These are phyloP conservation scores for Tenthredo livida DNA, from an alignment of 2,888 invertebrate species.

Conservation along the genomic window DNA sequence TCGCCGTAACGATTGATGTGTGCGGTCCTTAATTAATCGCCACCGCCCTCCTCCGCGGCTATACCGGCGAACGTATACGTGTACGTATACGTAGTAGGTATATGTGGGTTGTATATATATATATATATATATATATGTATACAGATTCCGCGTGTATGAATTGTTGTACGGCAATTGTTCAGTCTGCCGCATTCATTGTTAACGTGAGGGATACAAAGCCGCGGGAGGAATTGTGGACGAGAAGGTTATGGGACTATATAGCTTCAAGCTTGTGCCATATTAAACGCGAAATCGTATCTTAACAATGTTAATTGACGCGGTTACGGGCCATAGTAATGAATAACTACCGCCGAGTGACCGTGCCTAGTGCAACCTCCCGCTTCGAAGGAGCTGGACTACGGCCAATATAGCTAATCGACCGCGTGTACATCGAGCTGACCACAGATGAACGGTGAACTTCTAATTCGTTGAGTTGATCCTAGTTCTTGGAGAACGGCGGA, in stretches of 20 bases:
- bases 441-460: neutral
- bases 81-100: too few species aligned
- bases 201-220: neutral
- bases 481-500: neutral
- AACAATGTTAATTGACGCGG: neutral
- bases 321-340: neutral
- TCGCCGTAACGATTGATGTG: neutral
- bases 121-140: too few species aligned
- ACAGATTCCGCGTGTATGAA: too few species aligned
- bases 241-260: neutral
- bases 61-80: too few species aligned
- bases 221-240: neutral
- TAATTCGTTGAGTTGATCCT: conserved; percentile 18
- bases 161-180: neutral
- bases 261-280: neutral
- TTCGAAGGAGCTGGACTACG: neutral
- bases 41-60: neutral
- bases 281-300: conserved; percentile 2
- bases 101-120: too few species aligned
- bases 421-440: neutral
- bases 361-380: neutral
- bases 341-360: neutral
- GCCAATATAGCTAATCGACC: conserved; percentile 11
- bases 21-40: neutral
- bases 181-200: neutral